Evolutionary conservation across 1,140 invertebrate species (phyloP).

Genomic region (Mesaphorura yosii): DNA sequence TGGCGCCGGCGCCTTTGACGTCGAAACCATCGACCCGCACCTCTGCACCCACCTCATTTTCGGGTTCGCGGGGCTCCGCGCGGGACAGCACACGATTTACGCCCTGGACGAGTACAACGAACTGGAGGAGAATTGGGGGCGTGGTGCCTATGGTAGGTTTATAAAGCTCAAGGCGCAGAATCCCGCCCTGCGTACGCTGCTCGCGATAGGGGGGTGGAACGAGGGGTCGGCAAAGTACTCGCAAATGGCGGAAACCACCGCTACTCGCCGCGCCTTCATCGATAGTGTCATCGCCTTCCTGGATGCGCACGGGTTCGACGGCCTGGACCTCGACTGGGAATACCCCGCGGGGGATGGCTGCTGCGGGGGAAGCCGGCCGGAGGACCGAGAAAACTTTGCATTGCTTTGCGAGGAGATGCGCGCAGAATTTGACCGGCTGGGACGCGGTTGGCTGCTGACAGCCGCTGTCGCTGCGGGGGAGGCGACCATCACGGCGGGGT

Average conservation of each 20-base stretch:
- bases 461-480: slow-evolving; percentile 62
- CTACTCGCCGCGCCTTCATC: slow-evolving; percentile 64
- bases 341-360: slow-evolving; percentile 65
- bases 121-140: slow-evolving; percentile 38
- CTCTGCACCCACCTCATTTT: slow-evolving; percentile 60
- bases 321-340: slow-evolving; percentile 66
- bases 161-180: slow-evolving; percentile 53
- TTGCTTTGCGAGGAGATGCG: slow-evolving; percentile 62
- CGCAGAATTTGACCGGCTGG: slow-evolving; percentile 45
- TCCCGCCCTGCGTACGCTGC: slow-evolving; percentile 58
- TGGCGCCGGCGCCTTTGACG: slow-evolving; percentile 44
- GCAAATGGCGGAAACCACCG: slow-evolving; percentile 50
- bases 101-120: slow-evolving; percentile 40
- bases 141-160: slow-evolving; percentile 51
- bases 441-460: slow-evolving; percentile 55
- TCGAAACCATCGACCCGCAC: slow-evolving; percentile 46
- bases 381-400: slow-evolving; percentile 65
- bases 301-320: slow-evolving; percentile 64
- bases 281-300: slow-evolving; percentile 72
- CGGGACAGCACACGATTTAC: slow-evolving; percentile 31
- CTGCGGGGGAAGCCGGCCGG: slow-evolving; percentile 56
- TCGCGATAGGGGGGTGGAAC: slow-evolving; percentile 81
- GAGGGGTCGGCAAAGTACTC: slow-evolving; percentile 73
- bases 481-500: slow-evolving; percentile 56
- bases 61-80: slow-evolving; percentile 49